Evolutionary conservation across 2,797 vertebrate genomes (phyloP), one percentile per base, ranked within the genome.

Genomic region (Mus caroli): DNA sequence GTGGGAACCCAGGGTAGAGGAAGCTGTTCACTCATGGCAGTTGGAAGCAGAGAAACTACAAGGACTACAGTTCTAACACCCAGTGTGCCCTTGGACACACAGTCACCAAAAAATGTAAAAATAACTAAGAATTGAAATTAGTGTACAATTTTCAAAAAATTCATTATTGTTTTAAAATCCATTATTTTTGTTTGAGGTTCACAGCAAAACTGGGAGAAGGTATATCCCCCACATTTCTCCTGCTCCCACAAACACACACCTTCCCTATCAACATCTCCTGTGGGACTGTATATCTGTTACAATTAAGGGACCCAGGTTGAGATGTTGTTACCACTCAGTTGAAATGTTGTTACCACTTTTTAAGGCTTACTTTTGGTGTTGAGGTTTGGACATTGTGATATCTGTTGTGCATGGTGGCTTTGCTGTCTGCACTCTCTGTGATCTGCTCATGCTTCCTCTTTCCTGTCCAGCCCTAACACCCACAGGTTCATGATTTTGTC

Each of bases 111-210:
- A 71, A 87, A 26, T 19, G 67, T 40, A 87, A 54, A 87, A 28
- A 56, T 12, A 71, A 37, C 52, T 43, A 43, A n/a, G 4, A 92
- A 83, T 11, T 37, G n/a, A 90, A 93, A 71, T 90, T 78, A 28
- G 31, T 82, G 15, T 12, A 52, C 9, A 56, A n/a, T 13, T 73
- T 88, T 69, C 3, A 71, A 71, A 71, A 64, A 85, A 73, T 34
- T 15, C 11, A 50, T 62, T 37, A 19, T 67, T 93, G n/a, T 78
- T 87, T 52, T n/a, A 4, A 46, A 85, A 73, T 34, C 64, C 11
- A 50, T 62, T 37, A 19, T 67, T 93, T 78, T 78, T 52, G 43
- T 67, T 95, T 88, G 34, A 76, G 26, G 34, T 89, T 88, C 58
- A 76, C 34, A 84, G 71, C 24, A 82, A 83, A 83, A 77, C 11